Evolutionary conservation across 2,888 invertebrate genomes (phyloP), one percentile per base, ranked within the genome.

Genomic region (Theretra japonica): DNA sequence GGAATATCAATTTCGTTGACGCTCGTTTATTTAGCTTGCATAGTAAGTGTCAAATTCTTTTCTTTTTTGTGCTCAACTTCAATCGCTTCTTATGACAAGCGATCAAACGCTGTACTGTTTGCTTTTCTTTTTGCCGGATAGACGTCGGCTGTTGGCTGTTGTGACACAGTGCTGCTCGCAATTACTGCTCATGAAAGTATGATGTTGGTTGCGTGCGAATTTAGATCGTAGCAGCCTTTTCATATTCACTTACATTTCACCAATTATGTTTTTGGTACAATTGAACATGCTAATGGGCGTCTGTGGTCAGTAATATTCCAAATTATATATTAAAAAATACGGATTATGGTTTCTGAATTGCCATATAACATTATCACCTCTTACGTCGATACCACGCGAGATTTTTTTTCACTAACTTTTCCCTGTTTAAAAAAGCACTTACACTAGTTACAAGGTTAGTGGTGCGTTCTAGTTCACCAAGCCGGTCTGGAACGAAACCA

Each of bases 1-100:
- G 48, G 21, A 65, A 65, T 65, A 65, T 65, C 65, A 65, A 65
- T 65, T 65, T 65, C 65, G 48, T 53, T 23, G 11, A 65, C 17
- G 41, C 17, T 65, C 48, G 23, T 65, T 48, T 48, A 65, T 65
- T 65, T 65, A 65, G 17, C 65, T 65, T 65, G 25, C 19, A 65
- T 65, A 48, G 65, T 41, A 65, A 65, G 65, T 65, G 48, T 65
- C 23, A 65, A 65, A 65, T 65, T 33, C 19, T 62, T 33, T 11
- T 62, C n/a, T 62, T 65, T 65, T 65, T 65, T 48, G 48, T 48
- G 41, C 17, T 17, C 5, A 6, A 48, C 41, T 65, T 65, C 62
- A 41, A 48, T 65, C 33, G 23, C 48, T 65, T 65, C 65, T 65
- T 65, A 48, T 65, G 48, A 65, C 48, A 17, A 23, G 17, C 65